A percentile compares a stretch with the other conserved stretches of the same genome.
Evolutionary conservation across 30 jellyfish, hydroid and myxozoan genomes (phyloP).

Genomic region (Turritopsis dohrnii): DNA sequence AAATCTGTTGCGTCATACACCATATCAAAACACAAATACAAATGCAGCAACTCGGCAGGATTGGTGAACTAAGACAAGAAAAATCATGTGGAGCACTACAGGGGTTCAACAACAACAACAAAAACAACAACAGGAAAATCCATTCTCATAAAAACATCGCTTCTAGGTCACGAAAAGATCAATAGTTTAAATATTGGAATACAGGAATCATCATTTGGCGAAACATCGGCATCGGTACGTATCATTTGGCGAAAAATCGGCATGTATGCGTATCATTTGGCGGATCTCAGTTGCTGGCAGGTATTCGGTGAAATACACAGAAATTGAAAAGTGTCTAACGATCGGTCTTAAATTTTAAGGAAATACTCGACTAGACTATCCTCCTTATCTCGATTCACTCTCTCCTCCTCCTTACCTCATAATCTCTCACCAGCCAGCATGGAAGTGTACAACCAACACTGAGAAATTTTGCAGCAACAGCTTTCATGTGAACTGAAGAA

Average conservation of each 20-base stretch:
- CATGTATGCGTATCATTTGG: not conserved
- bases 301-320: not conserved
- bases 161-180: no score
- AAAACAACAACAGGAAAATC: not conserved
- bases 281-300: no score
- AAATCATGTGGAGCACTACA: no score
- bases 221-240: no score
- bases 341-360: not conserved
- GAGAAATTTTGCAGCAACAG: slow-evolving; percentile 64
- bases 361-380: not conserved
- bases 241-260: no score
- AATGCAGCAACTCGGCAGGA: slow-evolving; percentile 73
- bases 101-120: not conserved
- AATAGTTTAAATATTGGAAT: no score
- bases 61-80: slow-evolving; percentile 24
- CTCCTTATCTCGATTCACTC: no score
- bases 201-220: no score
- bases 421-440: slow-evolving; percentile 74
- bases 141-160: no score
- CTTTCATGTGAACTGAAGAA: slow-evolving; percentile 47
- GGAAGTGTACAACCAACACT: slow-evolving; percentile 72
- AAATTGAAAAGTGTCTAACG: not conserved
- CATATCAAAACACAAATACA: slow-evolving; percentile 60
- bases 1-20: slow-evolving; percentile 71
- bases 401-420: slow-evolving; percentile 68